A percentile compares a stretch with the other conserved stretches of the same genome.
These are phyloP conservation scores for Rhodeus uyekii DNA, from an alignment of 2,797 vertebrate genomes.

Conservation along the genomic window DNA sequence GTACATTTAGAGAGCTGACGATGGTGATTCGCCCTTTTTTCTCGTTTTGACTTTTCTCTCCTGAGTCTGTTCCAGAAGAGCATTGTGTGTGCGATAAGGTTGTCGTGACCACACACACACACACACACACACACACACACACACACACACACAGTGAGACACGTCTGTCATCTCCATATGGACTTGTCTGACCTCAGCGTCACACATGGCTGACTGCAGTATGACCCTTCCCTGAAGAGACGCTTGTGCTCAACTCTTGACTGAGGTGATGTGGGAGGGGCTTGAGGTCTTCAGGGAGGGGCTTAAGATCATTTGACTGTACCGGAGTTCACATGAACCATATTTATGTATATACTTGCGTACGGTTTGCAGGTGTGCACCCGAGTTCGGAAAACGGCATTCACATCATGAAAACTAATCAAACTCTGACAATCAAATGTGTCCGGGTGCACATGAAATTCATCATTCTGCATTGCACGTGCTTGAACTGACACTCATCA, in stretches of 20 bases:
- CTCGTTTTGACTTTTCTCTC: background rate
- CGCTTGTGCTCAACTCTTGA: constrained; percentile 15
- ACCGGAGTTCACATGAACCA: too few relatives aligned
- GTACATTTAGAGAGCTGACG: background rate
- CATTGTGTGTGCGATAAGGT: background rate
- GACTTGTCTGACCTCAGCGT: background rate
- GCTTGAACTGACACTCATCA: background rate
- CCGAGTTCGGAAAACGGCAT: background rate
- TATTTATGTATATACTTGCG: background rate
- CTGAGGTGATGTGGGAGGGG: constrained; percentile 4
- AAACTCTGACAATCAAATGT: background rate
- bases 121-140: constrained; percentile 35
- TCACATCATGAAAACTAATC: too few relatives aligned
- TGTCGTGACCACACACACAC: background rate
- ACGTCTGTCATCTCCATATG: constrained; percentile 19
- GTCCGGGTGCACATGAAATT: background rate
- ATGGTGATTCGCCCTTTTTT: background rate
- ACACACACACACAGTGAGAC: constrained; percentile 15
- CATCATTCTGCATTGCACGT: too few relatives aligned
- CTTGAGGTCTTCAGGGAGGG: background rate
- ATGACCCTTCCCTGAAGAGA: constrained; percentile 29
- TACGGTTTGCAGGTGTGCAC: background rate
- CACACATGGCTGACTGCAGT: constrained; percentile 12
- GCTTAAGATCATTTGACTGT: background rate
- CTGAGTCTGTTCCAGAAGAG: background rate